A percentile compares a stretch with the other conserved stretches of the same genome.
Conservation (phyloP, 2,113 vertebrate genomes). For the Cynocephalus volans region DNA sequence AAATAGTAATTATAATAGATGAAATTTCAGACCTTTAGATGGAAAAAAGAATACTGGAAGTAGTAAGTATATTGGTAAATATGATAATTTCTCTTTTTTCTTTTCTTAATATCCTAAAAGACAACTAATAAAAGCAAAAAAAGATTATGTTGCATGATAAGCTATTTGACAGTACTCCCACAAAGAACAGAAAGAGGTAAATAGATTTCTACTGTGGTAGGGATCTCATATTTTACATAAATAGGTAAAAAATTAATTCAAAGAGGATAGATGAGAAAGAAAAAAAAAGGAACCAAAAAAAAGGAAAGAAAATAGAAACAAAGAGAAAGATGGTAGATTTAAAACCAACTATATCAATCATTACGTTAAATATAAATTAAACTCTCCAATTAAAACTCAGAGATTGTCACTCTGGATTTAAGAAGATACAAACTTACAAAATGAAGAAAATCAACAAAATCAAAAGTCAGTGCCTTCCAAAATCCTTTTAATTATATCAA, state of each 20-base stretch:
- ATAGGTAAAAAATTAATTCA: not conserved
- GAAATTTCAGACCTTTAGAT: not conserved
- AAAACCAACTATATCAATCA: no score
- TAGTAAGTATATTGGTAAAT: not conserved
- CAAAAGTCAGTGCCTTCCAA: no score
- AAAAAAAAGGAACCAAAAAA: no score
- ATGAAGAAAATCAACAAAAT: no score
- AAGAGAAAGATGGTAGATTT: no score
- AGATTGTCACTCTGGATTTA: no score
- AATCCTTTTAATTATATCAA: no score
- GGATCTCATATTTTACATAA: not conserved
- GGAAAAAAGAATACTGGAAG: not conserved
- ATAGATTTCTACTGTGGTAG: not conserved
- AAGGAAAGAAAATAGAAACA: no score
- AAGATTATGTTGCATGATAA: not conserved
- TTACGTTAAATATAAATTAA: no score
- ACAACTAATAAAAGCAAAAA: not conserved
- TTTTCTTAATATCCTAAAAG: not conserved
- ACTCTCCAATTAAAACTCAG: no score
- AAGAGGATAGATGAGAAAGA: no score
- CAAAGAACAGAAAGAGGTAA: not conserved
- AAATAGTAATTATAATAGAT: not conserved
- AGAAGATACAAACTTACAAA: no score
- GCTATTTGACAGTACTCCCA: not conserved
- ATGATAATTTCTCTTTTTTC: not conserved